A percentile compares a stretch with the other conserved stretches of the same genome.
Conservation (phyloP, 2,888 invertebrate species). For the Peribatodes rhomboidaria region DNA sequence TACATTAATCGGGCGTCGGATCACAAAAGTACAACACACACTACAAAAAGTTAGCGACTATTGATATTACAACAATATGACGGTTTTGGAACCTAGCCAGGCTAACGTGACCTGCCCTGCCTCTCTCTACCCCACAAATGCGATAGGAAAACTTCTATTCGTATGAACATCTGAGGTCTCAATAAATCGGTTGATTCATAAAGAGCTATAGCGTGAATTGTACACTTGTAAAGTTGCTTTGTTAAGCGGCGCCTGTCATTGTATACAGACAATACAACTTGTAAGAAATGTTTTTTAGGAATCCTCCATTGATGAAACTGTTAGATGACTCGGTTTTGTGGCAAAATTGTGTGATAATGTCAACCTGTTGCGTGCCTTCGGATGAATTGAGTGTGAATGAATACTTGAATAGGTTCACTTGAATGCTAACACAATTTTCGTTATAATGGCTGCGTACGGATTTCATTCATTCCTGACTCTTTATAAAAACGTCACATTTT, state of each 20-base stretch:
- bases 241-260: conserved; percentile 83
- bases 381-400: conserved; percentile 65
- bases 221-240: conserved; percentile 84
- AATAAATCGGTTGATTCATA: conserved; percentile 76
- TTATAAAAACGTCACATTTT: conserved; percentile 11
- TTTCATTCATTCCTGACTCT: conserved; percentile 25
- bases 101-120: conserved; percentile 60
- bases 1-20: conserved; percentile 75
- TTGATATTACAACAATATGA: conserved; percentile 84
- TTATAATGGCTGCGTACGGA: conserved; percentile 28
- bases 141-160: conserved; percentile 54
- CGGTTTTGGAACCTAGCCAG: conserved; percentile 81
- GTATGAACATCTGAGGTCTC: conserved; percentile 67
- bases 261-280: conserved; percentile 84
- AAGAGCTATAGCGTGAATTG: conserved; percentile 84
- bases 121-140: conserved; percentile 53
- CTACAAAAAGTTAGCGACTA: conserved; percentile 82
- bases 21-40: conserved; percentile 76
- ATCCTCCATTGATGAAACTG: conserved; percentile 81
- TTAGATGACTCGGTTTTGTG: conserved; percentile 78
- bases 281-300: conserved; percentile 86
- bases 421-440: conserved; percentile 45
- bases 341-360: conserved; percentile 74
- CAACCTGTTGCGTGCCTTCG: conserved; percentile 74
- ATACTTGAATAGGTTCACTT: conserved; percentile 54